These are phyloP conservation scores for Cepphus grylle DNA, from an alignment of 2,113 vertebrate genomes.

Conservation along the genomic window DNA sequence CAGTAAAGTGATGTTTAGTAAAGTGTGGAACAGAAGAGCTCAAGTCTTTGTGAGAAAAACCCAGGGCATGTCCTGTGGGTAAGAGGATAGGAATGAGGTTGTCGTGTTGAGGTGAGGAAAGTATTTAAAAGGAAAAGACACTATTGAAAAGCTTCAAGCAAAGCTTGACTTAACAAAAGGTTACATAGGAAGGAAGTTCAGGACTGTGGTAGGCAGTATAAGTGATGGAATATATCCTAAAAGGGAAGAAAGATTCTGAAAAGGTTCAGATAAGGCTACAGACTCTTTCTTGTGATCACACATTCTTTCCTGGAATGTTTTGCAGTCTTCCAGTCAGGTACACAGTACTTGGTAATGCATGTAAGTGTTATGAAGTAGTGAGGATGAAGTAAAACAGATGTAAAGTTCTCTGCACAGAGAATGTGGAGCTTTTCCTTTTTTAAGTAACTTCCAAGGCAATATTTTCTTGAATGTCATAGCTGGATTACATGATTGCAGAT, in stretches of 20 bases:
- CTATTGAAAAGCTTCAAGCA: not conserved
- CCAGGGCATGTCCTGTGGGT: not conserved
- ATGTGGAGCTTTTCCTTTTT: not conserved
- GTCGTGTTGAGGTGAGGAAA: not conserved
- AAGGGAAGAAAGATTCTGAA: not conserved
- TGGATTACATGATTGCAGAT: not conserved
- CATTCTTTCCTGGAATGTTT: not conserved
- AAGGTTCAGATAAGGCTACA: not conserved
- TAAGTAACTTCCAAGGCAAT: not conserved
- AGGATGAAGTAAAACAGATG: not conserved
- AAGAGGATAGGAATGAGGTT: not conserved
- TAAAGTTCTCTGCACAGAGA: not conserved
- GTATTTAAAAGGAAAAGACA: not conserved
- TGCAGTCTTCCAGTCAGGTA: not conserved
- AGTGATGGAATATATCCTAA: not conserved
- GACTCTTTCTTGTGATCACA: not conserved
- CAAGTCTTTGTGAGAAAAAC: not conserved
- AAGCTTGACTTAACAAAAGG: not conserved
- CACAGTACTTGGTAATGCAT: not conserved
- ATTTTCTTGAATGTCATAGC: not conserved
- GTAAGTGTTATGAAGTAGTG: not conserved
- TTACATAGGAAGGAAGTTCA: not conserved
- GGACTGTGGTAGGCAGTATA: not conserved
- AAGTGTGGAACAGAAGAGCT: not conserved
- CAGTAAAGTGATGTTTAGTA: not conserved